A percentile compares a stretch with the other conserved stretches of the same genome.
These are phyloP conservation scores for Thera britannica DNA, from an alignment of 2,888 invertebrate species.

Conservation along the genomic window DNA sequence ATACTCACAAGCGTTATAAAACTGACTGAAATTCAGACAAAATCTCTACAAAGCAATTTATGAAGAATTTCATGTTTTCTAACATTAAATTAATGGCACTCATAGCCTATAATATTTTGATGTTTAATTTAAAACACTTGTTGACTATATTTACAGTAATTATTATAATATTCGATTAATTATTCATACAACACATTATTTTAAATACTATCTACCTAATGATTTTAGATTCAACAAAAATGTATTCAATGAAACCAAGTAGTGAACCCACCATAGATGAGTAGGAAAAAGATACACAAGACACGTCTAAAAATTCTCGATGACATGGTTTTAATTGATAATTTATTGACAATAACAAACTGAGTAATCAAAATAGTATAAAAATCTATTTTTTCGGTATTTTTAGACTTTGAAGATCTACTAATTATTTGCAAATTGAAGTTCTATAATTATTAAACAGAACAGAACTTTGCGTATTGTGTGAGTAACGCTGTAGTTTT, in stretches of 20 bases:
- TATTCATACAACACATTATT: constrained; percentile 6
- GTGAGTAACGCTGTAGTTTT: too few relatives aligned
- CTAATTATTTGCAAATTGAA: too few relatives aligned
- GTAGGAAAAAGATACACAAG: too few relatives aligned
- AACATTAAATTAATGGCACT: constrained; percentile 71
- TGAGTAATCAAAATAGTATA: too few relatives aligned
- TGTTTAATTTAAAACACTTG: constrained; percentile 38
- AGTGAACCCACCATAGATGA: too few relatives aligned
- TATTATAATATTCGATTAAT: constrained; percentile 15
- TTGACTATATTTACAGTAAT: constrained; percentile 40
- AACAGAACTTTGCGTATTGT: too few relatives aligned
- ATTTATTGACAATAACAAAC: too few relatives aligned
- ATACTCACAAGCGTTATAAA: constrained; percentile 34
- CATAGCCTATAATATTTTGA: constrained; percentile 76
- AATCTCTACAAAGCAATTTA: constrained; percentile 32
- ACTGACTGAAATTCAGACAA: constrained; percentile 35
- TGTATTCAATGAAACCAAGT: neutral
- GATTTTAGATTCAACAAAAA: neutral
- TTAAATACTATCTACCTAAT: constrained; percentile 6
- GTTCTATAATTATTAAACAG: too few relatives aligned
- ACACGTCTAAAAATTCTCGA: too few relatives aligned
- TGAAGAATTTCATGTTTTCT: constrained; percentile 31
- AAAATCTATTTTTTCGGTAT: too few relatives aligned
- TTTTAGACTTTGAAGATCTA: too few relatives aligned
- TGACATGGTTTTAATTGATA: too few relatives aligned